Conservation (phyloP, 2,113 vertebrate genomes). For the Caracal caracal region DNA sequence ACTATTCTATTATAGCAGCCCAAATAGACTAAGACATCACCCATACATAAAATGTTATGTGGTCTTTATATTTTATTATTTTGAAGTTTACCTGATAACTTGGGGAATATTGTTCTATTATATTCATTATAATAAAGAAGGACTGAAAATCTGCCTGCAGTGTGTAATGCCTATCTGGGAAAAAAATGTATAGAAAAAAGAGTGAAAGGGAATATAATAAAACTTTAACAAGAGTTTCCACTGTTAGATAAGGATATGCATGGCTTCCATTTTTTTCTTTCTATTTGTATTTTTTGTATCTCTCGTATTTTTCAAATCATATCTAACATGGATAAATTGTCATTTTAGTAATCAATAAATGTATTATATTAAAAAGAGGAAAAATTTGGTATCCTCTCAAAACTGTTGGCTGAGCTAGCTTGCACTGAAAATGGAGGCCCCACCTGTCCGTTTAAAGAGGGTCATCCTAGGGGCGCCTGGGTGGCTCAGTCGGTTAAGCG, state of each 20-base stretch:
- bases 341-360: background rate
- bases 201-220: background rate
- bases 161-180: background rate
- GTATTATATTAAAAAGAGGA: background rate
- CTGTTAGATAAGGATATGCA: background rate
- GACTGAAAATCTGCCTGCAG: background rate
- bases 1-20: background rate
- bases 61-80: conserved; percentile 31
- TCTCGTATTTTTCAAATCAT: background rate
- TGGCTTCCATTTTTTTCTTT: background rate
- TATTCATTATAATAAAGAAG: background rate
- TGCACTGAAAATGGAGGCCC: background rate
- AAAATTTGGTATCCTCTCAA: background rate
- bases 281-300: background rate
- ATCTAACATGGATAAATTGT: background rate
- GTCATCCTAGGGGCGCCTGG: too few relatives aligned
- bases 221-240: background rate
- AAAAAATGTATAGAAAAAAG: background rate
- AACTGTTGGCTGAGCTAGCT: background rate
- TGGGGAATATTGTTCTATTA: background rate
- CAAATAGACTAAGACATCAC: background rate
- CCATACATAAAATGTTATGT: background rate
- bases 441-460: background rate
- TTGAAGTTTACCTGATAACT: background rate
- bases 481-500: too few relatives aligned